These are phyloP conservation scores for Malacoraja senta DNA, from an alignment of 2,797 vertebrate species.

Conservation along the genomic window DNA sequence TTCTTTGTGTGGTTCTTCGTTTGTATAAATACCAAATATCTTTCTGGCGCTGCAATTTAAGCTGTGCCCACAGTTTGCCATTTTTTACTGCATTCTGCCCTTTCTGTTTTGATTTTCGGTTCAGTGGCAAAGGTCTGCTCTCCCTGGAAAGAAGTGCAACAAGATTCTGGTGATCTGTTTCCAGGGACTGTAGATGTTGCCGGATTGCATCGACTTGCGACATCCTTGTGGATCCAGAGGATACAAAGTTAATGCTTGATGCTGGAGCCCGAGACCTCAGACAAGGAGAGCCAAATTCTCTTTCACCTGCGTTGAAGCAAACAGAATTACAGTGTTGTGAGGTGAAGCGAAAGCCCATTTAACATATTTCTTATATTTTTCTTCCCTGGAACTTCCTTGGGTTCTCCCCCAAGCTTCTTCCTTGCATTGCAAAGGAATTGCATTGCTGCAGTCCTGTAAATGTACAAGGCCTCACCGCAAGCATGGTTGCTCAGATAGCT, in stretches of 20 bases:
- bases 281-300: not conserved
- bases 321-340: not conserved
- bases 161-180: conserved; percentile 29
- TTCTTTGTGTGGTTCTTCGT: not conserved
- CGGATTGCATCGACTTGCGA: conserved; percentile 18
- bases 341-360: not conserved
- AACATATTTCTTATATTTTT: not conserved
- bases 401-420: too few species aligned
- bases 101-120: not conserved
- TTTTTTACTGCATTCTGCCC: not conserved
- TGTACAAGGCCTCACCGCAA: too few species aligned
- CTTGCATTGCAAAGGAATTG: too few species aligned
- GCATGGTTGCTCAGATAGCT: too few species aligned
- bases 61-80: conserved; percentile 3
- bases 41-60: not conserved
- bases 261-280: not conserved
- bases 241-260: not conserved
- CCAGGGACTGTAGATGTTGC: not conserved
- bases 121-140: not conserved
- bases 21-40: conserved; percentile 27
- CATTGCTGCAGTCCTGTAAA: too few species aligned
- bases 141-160: conserved; percentile 14
- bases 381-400: not conserved
- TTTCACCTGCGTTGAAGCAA: not conserved
- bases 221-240: not conserved